Evolutionary conservation across 2,113 vertebrate species (phyloP).

Genomic region (Salvator merianae): DNA sequence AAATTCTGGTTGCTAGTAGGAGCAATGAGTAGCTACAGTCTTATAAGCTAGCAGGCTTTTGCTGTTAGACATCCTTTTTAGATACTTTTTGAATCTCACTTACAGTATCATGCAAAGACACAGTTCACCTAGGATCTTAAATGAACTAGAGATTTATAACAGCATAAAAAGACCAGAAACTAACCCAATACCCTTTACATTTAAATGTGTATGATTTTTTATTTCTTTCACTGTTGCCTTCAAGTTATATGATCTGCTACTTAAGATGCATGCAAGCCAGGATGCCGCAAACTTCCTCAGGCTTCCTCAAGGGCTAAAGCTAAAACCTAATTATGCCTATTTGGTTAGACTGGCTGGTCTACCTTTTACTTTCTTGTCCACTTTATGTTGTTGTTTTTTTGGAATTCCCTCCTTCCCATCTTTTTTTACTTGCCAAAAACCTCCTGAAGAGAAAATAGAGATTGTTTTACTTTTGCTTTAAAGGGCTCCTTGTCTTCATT

Average conservation of each 20-base stretch:
- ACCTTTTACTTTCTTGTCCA: conserved; percentile 60
- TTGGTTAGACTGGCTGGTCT: conserved; percentile 55
- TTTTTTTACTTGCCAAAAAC: conserved; percentile 62
- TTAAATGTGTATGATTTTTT: conserved; percentile 26
- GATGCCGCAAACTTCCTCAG: conserved; percentile 57
- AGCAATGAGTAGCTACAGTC: neutral
- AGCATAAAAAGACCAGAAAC: conserved; percentile 21
- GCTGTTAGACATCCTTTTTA: neutral
- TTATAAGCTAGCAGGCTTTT: neutral
- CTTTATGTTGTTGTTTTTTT: neutral
- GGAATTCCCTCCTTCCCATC: conserved; percentile 53
- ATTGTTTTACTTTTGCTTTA: conserved; percentile 69
- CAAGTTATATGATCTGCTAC: conserved; percentile 65
- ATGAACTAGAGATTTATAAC: conserved; percentile 1
- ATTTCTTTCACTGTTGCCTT: conserved; percentile 36
- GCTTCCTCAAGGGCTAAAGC: conserved; percentile 59
- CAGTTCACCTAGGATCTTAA: neutral
- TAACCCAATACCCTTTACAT: conserved; percentile 9
- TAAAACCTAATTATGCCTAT: conserved; percentile 66
- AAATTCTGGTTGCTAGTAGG: neutral
- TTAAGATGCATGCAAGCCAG: conserved; percentile 66
- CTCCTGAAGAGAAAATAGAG: conserved; percentile 68
- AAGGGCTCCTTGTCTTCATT: conserved; percentile 62
- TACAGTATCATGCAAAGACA: neutral
- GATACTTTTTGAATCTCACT: neutral